A percentile compares a stretch with the other conserved stretches of the same genome.
Evolutionary conservation across 2,888 invertebrate genomes (phyloP).

Genomic region (Pyrrhosoma nymphula): DNA sequence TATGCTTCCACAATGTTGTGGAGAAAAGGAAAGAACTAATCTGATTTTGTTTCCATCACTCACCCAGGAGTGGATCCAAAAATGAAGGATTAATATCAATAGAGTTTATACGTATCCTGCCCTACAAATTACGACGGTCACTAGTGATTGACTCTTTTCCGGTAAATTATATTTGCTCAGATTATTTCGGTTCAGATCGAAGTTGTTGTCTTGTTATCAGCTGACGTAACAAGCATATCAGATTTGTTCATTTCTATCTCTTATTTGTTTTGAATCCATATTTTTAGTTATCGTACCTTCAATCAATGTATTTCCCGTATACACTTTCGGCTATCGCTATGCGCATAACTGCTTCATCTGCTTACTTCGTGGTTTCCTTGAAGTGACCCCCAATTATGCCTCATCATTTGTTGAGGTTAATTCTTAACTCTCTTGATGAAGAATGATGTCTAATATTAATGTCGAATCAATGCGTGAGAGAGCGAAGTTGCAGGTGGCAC

Average conservation of each 20-base stretch:
- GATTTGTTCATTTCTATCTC: background rate
- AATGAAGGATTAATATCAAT: background rate
- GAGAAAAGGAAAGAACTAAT: background rate
- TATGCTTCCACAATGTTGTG: background rate
- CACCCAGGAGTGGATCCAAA: background rate
- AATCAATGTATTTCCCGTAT: background rate
- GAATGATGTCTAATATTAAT: conserved; percentile 37
- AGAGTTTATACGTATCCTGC: background rate
- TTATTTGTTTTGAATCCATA: background rate
- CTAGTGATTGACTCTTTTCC: background rate
- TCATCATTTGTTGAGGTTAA: background rate
- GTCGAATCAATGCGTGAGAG: background rate
- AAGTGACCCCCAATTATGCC: background rate
- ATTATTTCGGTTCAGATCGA: no score
- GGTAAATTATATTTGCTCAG: background rate
- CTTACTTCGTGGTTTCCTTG: background rate
- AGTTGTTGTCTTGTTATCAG: no score
- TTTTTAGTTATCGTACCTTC: background rate
- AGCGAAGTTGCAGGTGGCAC: background rate
- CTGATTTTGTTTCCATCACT: background rate
- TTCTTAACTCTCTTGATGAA: conserved; percentile 17
- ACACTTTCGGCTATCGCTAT: background rate
- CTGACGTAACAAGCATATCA: background rate
- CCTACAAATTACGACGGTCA: background rate
- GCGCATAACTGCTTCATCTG: background rate